phyloP scores from a whole-genome alignment of 1,140 invertebrate species.

The Tenebrio molitor region DNA sequence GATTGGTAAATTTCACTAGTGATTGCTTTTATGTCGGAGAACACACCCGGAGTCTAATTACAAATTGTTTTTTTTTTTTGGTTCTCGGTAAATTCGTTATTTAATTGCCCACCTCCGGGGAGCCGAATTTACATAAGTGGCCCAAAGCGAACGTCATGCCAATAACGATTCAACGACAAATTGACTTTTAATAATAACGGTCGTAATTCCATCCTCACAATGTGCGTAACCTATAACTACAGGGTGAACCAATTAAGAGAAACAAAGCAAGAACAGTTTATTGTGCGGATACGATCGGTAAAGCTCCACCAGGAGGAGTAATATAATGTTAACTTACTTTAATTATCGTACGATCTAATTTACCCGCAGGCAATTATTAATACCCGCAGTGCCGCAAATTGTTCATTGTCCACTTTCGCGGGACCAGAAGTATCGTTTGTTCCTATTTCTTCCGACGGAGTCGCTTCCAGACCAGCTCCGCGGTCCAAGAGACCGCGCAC shows the following conservation, averaged over 20 bases:
- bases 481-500: slow-evolving; percentile 56
- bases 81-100: slow-evolving; percentile 26
- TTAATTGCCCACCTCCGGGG: slow-evolving; percentile 19
- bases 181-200: slow-evolving; percentile 39
- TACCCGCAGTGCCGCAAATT: slow-evolving; percentile 22
- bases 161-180: slow-evolving; percentile 32
- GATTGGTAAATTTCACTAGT: slow-evolving; percentile 1
- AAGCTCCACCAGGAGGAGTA: slow-evolving; percentile 4
- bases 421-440: background rate
- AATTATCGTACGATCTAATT: slow-evolving; percentile 26
- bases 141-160: slow-evolving; percentile 26
- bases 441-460: background rate
- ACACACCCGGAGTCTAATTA: slow-evolving; percentile 25
- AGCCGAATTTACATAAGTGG: slow-evolving; percentile 21
- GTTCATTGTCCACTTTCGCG: background rate
- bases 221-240: slow-evolving; percentile 26
- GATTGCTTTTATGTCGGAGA: background rate
- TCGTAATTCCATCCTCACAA: slow-evolving; percentile 3
- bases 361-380: slow-evolving; percentile 24
- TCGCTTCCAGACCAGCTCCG: slow-evolving; percentile 51
- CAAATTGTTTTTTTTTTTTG: slow-evolving; percentile 18
- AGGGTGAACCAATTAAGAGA: slow-evolving; percentile 30
- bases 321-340: slow-evolving; percentile 29
- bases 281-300: background rate
- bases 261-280: slow-evolving; percentile 20